A percentile compares a stretch with the other conserved stretches of the same genome.
These are phyloP conservation scores for Anser cygnoides DNA, from an alignment of 2,113 vertebrate species.

Conservation along the genomic window DNA sequence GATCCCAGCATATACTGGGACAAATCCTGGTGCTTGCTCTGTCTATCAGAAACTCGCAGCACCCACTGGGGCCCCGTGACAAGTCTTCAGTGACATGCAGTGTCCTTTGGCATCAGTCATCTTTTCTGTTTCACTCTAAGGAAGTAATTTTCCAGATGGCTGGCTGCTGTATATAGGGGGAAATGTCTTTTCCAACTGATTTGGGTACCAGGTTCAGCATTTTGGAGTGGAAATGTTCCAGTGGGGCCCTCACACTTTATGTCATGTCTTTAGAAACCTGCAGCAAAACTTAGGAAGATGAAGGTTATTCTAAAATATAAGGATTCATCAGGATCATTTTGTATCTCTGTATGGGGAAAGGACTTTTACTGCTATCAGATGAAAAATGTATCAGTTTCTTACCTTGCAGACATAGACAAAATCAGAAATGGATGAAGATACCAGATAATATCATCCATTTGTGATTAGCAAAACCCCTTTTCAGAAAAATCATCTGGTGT, in stretches of 20 bases:
- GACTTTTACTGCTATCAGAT: not conserved
- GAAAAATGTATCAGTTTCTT: not conserved
- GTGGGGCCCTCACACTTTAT: not conserved
- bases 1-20: not conserved
- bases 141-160: slow-evolving; percentile 41
- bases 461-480: not conserved
- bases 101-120: not conserved
- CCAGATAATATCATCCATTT: not conserved
- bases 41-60: not conserved
- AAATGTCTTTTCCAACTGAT: slow-evolving; percentile 3
- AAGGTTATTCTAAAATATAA: not conserved
- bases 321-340: not conserved
- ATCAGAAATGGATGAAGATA: not conserved
- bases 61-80: accelerated
- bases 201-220: not conserved
- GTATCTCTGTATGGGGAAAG: not conserved
- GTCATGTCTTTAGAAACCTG: not conserved
- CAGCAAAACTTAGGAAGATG: not conserved
- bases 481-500: not conserved
- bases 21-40: not conserved
- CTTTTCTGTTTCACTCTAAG: not conserved
- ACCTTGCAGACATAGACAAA: not conserved
- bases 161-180: not conserved
- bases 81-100: not conserved
- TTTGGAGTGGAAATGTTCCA: not conserved